Evolutionary conservation across 2,888 invertebrate species (phyloP).

Genomic region (Euphydryas editha): DNA sequence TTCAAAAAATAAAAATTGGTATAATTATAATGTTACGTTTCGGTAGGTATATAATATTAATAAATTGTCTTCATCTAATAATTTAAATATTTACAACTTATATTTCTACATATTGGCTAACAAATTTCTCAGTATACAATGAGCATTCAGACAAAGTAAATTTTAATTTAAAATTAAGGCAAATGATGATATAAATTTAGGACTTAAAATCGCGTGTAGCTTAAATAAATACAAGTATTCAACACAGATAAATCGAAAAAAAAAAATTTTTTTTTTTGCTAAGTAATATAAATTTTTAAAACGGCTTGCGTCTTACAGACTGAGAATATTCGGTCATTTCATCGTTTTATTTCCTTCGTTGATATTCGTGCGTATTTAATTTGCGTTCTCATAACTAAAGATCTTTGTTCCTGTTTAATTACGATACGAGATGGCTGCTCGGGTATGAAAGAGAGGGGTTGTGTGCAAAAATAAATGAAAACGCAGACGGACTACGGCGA

Average conservation of each 20-base stretch:
- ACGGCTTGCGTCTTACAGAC: background rate
- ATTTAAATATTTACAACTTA: too few relatives aligned
- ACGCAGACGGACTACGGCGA: conserved; percentile 53
- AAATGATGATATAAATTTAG: background rate
- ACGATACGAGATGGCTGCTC: conserved; percentile 29
- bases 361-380: conserved; percentile 36
- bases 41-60: too few relatives aligned
- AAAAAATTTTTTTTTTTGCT: background rate
- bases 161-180: too few relatives aligned
- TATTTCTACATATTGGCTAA: background rate
- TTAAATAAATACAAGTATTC: background rate
- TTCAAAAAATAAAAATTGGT: background rate
- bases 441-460: conserved; percentile 52
- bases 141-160: background rate
- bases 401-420: conserved; percentile 51
- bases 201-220: background rate
- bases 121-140: background rate
- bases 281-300: background rate
- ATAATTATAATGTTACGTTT: too few relatives aligned
- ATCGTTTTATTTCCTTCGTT: conserved; percentile 20
- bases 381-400: conserved; percentile 44
- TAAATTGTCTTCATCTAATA: too few relatives aligned
- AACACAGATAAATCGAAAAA: background rate
- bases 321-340: conserved; percentile 14
- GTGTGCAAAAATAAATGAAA: conserved; percentile 69